These are phyloP conservation scores for Oncorhynchus tshawytscha DNA, from an alignment of 2,113 vertebrate species.

Conservation along the genomic window DNA sequence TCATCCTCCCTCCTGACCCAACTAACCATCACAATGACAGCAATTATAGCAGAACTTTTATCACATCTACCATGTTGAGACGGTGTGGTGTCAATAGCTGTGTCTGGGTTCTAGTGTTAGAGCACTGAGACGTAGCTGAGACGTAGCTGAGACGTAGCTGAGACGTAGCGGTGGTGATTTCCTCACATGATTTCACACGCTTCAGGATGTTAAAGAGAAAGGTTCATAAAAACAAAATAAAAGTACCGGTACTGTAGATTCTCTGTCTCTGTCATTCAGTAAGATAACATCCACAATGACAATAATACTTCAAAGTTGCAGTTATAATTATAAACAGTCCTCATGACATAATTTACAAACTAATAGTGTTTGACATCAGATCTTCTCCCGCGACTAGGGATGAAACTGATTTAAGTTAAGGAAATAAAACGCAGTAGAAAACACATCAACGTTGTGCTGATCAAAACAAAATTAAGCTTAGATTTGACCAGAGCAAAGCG, in stretches of 20 bases:
- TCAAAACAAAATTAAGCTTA: constrained; percentile 18
- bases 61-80: constrained; percentile 10
- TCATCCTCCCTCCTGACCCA: not conserved
- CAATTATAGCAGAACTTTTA: not conserved
- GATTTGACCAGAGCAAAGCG: too few species aligned
- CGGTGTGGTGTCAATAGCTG: not conserved
- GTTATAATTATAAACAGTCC: constrained; percentile 16
- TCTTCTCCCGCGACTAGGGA: constrained; percentile 35
- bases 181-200: constrained; percentile 33
- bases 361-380: constrained; percentile 45
- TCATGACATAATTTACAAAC: constrained; percentile 27
- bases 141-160: too few species aligned
- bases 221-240: constrained; percentile 17
- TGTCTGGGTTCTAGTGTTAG: not conserved
- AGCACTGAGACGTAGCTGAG: not conserved
- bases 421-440: constrained; percentile 46
- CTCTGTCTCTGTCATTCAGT: constrained; percentile 27
- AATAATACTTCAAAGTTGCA: constrained; percentile 36
- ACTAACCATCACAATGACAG: not conserved
- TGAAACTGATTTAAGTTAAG: constrained; percentile 45
- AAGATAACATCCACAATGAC: constrained; percentile 22
- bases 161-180: not conserved
- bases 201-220: constrained; percentile 28
- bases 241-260: not conserved
- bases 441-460: constrained; percentile 24